These are phyloP conservation scores for Salmo trutta DNA, from an alignment of 2,797 vertebrate species.

Conservation along the genomic window DNA sequence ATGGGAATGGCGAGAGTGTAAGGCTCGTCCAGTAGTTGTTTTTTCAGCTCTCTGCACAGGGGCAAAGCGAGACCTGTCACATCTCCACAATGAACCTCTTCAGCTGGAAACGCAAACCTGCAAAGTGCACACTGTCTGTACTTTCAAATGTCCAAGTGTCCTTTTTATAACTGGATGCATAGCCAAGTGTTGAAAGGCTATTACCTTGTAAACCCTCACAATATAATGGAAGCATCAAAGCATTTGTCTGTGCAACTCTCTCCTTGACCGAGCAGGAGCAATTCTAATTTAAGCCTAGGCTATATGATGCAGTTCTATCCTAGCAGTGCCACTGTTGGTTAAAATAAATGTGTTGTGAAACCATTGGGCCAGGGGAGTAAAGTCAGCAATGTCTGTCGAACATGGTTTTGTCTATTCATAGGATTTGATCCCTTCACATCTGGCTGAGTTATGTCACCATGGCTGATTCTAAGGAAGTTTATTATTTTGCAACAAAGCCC, in stretches of 20 bases:
- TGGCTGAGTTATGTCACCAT: background rate
- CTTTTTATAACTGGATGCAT: background rate
- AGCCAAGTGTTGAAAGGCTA: background rate
- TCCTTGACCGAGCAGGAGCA: background rate
- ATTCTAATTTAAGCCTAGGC: background rate
- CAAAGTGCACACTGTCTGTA: slow-evolving; percentile 35
- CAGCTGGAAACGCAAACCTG: slow-evolving; percentile 44
- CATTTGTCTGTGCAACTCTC: slow-evolving; percentile 11
- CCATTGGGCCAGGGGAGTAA: background rate
- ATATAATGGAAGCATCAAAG: slow-evolving; percentile 7
- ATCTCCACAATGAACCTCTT: slow-evolving; percentile 46
- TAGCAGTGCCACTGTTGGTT: background rate
- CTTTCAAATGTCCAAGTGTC: slow-evolving; percentile 35
- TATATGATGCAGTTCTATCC: background rate
- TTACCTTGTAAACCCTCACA: slow-evolving; percentile 1
- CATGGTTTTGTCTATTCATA: background rate
- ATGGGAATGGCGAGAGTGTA: slow-evolving; percentile 9
- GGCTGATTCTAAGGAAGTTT: background rate
- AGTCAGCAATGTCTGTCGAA: background rate
- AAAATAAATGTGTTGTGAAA: background rate
- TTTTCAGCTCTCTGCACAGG: background rate
- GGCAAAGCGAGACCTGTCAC: slow-evolving; percentile 32
- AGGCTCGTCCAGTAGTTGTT: background rate
- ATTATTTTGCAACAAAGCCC: background rate
- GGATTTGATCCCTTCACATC: background rate